A percentile compares a stretch with the other conserved stretches of the same genome.
Conservation (phyloP, 2,113 vertebrate genomes). For the Lamprotornis superbus region DNA sequence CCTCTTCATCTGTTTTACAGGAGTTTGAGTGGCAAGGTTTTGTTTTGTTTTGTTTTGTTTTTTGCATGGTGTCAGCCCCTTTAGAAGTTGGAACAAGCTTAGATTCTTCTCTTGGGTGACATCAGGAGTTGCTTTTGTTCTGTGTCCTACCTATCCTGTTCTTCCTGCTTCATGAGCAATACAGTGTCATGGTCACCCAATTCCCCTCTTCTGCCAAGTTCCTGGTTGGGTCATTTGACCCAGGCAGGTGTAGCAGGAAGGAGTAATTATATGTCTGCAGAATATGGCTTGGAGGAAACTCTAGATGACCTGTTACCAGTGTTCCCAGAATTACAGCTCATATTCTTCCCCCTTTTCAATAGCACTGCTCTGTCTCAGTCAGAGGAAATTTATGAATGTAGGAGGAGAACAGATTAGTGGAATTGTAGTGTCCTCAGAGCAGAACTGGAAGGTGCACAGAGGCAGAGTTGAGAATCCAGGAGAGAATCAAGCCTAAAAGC, state of each 20-base stretch:
- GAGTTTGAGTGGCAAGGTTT: not conserved
- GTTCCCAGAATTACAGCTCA: not conserved
- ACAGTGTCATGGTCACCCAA: rapidly evolving
- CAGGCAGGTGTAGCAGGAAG: not conserved
- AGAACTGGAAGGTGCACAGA: not conserved
- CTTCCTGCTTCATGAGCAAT: not conserved
- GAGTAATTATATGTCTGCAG: rapidly evolving
- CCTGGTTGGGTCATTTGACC: not conserved
- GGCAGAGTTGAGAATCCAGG: not conserved
- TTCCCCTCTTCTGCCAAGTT: not conserved
- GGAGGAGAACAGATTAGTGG: not conserved
- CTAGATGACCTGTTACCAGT: not conserved
- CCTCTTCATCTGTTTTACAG: not conserved
- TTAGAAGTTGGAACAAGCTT: not conserved
- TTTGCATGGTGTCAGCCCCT: not conserved
- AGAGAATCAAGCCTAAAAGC: not conserved
- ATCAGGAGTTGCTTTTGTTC: not conserved
- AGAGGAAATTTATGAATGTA: not conserved
- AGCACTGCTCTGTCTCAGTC: not conserved
- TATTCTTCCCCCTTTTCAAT: not conserved
- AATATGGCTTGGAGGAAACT: not conserved
- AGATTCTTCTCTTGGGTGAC: not conserved
- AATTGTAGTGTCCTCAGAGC: not conserved
- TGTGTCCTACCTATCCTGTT: not conserved
- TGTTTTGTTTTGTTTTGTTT: not conserved